A percentile compares a stretch with the other conserved stretches of the same genome.
These are phyloP conservation scores for Agrochola lota DNA, from an alignment of 2,888 invertebrate species.

Conservation along the genomic window DNA sequence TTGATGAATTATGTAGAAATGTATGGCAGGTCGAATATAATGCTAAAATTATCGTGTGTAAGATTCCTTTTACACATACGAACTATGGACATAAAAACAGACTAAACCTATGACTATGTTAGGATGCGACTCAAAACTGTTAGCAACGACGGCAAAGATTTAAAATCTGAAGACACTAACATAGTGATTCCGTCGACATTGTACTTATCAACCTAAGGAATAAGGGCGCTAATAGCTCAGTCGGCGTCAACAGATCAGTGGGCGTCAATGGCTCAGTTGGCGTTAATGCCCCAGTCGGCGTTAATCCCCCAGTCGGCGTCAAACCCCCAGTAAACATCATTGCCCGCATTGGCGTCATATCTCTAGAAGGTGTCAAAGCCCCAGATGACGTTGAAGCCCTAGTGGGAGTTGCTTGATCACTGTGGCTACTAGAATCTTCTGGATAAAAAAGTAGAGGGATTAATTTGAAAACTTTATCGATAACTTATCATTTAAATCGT, in stretches of 20 bases:
- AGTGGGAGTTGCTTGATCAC: constrained; percentile 71
- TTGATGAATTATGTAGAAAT: not conserved
- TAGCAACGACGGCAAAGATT: constrained; percentile 38
- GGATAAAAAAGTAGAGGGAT: constrained; percentile 63
- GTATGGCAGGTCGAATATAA: not conserved
- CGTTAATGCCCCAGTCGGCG: constrained; percentile 36
- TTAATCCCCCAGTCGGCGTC: constrained; percentile 55
- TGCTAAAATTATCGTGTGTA: not conserved
- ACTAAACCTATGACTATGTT: constrained; percentile 6
- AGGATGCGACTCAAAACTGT: constrained; percentile 24
- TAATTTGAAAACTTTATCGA: constrained; percentile 6
- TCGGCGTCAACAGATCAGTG: constrained; percentile 53
- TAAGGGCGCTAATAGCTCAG: constrained; percentile 77
- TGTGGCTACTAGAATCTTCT: constrained; percentile 79
- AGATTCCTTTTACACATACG: not conserved
- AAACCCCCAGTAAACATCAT: constrained; percentile 16
- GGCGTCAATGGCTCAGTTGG: constrained; percentile 35
- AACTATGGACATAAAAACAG: not conserved
- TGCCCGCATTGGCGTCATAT: constrained; percentile 16
- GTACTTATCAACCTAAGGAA: constrained; percentile 87
- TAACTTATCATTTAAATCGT: not conserved
- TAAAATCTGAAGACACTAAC: constrained; percentile 74
- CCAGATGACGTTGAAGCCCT: constrained; percentile 72
- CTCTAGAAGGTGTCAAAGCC: constrained; percentile 9
- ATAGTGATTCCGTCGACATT: constrained; percentile 82